These are phyloP conservation scores for Gopherus evgoodei DNA, from an alignment of 2,113 vertebrate genomes.

Conservation along the genomic window DNA sequence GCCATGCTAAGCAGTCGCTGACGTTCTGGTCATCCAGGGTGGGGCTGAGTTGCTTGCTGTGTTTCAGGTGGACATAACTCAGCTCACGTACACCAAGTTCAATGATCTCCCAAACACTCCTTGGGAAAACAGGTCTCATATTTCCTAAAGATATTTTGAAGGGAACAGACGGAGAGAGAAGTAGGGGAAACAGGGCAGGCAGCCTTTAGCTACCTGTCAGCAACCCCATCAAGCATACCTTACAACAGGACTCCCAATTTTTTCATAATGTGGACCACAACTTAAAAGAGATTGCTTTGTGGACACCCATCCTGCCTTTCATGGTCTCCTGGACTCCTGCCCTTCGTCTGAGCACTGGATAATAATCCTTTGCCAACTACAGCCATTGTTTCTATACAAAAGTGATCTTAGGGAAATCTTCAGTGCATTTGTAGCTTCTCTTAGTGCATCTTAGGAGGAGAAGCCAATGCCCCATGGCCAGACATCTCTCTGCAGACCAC, in stretches of 20 bases:
- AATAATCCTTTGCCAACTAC: not conserved
- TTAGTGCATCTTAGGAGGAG: not conserved
- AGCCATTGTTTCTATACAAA: not conserved
- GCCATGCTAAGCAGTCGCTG: not conserved
- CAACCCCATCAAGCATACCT: not conserved
- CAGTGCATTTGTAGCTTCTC: not conserved
- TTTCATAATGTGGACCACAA: not conserved
- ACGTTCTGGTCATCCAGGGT: not conserved
- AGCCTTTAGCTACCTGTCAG: not conserved
- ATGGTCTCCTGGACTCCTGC: not conserved
- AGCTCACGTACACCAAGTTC: not conserved
- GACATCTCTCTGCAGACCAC: not conserved
- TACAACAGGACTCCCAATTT: not conserved
- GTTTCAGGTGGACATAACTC: not conserved
- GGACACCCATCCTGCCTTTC: not conserved
- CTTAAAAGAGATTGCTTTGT: not conserved
- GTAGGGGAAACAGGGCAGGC: not conserved
- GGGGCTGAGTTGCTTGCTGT: not conserved
- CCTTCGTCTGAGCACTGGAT: not conserved
- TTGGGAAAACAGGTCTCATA: not conserved
- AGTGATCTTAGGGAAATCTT: not conserved
- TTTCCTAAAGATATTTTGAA: not conserved
- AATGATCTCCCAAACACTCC: not conserved
- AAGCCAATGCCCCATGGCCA: not conserved
- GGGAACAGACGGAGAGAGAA: not conserved